Conservation (phyloP, 2,888 invertebrate species). For the Cyaniris semiargus region DNA sequence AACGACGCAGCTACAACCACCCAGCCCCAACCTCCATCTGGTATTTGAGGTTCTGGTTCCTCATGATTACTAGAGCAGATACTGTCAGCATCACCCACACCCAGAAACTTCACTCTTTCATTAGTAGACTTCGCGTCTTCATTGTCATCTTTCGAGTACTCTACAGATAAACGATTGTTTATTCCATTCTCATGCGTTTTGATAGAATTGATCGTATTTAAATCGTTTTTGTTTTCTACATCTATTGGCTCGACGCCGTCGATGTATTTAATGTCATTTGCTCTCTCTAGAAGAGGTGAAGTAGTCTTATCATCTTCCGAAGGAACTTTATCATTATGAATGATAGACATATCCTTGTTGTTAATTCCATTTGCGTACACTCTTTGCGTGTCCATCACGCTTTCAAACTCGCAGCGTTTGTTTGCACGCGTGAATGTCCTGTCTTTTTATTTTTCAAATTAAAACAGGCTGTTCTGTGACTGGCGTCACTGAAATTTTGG, state of each 20-base stretch:
- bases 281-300: slow-evolving; percentile 65
- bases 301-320: slow-evolving; percentile 76
- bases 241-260: slow-evolving; percentile 58
- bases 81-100: slow-evolving; percentile 75
- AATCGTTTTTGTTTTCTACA: slow-evolving; percentile 57
- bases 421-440: background rate
- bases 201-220: slow-evolving; percentile 66
- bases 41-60: slow-evolving; percentile 81
- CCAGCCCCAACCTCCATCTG: slow-evolving; percentile 96
- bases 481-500: slow-evolving; percentile 19
- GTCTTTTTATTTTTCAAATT: slow-evolving; percentile 12
- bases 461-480: slow-evolving; percentile 11
- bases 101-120: slow-evolving; percentile 77
- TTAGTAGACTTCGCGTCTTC: slow-evolving; percentile 71
- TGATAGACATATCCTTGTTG: slow-evolving; percentile 66
- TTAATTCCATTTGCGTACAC: slow-evolving; percentile 71
- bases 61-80: slow-evolving; percentile 66
- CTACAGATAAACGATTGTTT: slow-evolving; percentile 57
- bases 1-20: slow-evolving; percentile 93
- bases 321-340: slow-evolving; percentile 68
- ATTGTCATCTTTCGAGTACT: slow-evolving; percentile 58
- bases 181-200: slow-evolving; percentile 56
- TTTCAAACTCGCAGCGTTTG: slow-evolving; percentile 52
- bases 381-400: slow-evolving; percentile 74
- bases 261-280: slow-evolving; percentile 63